Conservation (phyloP, 2,113 vertebrate genomes). For the Chaetura pelagica region DNA sequence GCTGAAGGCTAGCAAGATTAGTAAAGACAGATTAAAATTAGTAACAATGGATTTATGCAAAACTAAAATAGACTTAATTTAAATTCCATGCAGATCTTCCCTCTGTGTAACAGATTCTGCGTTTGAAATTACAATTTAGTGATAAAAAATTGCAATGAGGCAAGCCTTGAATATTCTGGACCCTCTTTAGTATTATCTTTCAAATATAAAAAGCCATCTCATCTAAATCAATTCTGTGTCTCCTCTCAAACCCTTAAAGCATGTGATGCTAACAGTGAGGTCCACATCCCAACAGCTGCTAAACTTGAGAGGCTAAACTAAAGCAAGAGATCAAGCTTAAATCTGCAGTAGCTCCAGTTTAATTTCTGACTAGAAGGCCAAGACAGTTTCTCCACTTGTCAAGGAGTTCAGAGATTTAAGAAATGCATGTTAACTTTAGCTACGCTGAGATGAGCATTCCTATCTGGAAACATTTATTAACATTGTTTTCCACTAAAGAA, state of each 20-base stretch:
- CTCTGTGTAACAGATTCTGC: not conserved
- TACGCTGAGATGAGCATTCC: not conserved
- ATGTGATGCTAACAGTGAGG: not conserved
- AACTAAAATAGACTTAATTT: constrained; percentile 9
- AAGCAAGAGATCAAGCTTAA: not conserved
- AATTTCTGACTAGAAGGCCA: not conserved
- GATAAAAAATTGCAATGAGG: not conserved
- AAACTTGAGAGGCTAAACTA: not conserved
- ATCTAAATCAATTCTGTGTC: not conserved
- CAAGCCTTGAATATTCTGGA: not conserved
- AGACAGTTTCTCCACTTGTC: not conserved
- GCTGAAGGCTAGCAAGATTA: not conserved
- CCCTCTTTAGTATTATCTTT: not conserved
- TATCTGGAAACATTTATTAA: constrained; percentile 32
- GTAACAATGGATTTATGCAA: not conserved
- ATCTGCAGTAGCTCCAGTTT: not conserved
- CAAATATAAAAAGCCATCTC: not conserved
- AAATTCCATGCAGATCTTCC: not conserved
- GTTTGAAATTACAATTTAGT: not conserved
- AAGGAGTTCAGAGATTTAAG: not conserved
- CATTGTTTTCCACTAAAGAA: not conserved
- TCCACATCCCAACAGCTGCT: not conserved
- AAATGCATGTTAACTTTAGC: not conserved
- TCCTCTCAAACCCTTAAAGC: not conserved
- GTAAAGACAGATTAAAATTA: constrained; percentile 19